Base-by-base conservation (phyloP, 2,888 invertebrate species). In the Horisme vitalbata region DNA sequence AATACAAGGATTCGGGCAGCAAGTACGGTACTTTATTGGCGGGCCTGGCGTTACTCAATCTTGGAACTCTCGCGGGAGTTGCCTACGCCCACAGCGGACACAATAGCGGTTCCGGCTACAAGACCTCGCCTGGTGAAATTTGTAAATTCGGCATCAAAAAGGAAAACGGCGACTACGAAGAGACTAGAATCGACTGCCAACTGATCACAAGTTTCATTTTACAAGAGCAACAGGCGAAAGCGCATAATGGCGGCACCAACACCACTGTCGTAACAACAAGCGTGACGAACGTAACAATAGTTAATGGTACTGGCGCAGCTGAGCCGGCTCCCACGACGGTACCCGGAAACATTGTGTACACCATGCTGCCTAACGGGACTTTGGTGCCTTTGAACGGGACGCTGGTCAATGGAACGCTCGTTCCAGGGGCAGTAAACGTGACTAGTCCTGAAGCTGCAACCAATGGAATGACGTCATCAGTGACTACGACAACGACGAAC, bases 161-260 rank as follows among this genome's bases (percentile, higher is more conserved):
- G 65, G 80, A 79, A 20, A 86, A 85, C 45, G 84, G 85, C 1
- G 83, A 83, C 38, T 84, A 83, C 41, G 85, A 87, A 53, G 84
- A 85, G 63, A 86, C 87, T 0, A 82, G 52, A 72, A 87, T 87
- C 44, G 79, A 85, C 48, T 87, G 87, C 51, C 73, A 82, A 44
- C 65, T 86, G 50, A 86, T 87, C 50, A 71, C 81, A 4, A 82
- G 84, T 62, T 85, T 83, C 44, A 86, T 86, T 50, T 69, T 71
- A 24, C 66, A 78, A 67, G 81, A 77, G 26, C 60, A 71, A 44
- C 65, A 61, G 24, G 59, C 61, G 28, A 54, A 61, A 37, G 47
- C 55, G 21, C 64, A 58, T 14, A 53, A 52, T 39, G 54, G 59
- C 35, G 68, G 63, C 11, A 68, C 66, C 1, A 81, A 82, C 41